Evolutionary conservation across 2,888 invertebrate species (phyloP).

Genomic region (Rotaria socialis): DNA sequence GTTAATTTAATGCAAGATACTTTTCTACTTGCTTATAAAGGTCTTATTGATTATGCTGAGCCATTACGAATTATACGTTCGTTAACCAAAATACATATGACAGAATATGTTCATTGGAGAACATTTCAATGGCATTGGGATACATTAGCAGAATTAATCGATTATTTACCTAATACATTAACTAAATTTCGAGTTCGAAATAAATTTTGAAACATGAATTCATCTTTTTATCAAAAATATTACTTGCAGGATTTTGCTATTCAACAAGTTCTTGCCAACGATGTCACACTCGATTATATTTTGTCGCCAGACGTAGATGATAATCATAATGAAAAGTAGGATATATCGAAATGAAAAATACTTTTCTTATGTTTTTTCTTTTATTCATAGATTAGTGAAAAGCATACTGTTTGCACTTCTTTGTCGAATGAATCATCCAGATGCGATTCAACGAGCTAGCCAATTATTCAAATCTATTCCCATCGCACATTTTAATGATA

Average conservation of each 20-base stretch:
- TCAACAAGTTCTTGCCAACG: not conserved
- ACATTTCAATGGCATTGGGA: constrained; percentile 45
- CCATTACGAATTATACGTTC: constrained; percentile 20
- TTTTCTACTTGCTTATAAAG: constrained; percentile 37
- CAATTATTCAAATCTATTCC: not conserved
- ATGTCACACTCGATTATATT: not conserved
- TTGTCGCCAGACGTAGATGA: not conserved
- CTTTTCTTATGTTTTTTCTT: no score
- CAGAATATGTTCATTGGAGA: constrained; percentile 42
- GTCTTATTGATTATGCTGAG: constrained; percentile 22
- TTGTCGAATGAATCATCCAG: constrained; percentile 41
- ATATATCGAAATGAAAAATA: no score
- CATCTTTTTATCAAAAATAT: not conserved
- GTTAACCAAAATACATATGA: not conserved
- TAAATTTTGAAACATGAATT: not conserved
- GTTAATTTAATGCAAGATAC: constrained; percentile 41
- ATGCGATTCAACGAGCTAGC: constrained; percentile 37
- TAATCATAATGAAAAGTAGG: not conserved
- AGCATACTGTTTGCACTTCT: constrained; percentile 1
- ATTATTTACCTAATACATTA: constrained; percentile 38
- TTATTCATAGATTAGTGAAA: not conserved
- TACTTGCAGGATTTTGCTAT: not conserved
- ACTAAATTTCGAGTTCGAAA: constrained; percentile 37
- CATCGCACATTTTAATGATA: constrained; percentile 37
- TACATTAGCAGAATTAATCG: constrained; percentile 40